Percentiles rank a stretch among this genome's conserved stretches.
Evolutionary conservation across 1,140 invertebrate species (phyloP).

Genomic region (Magallana ariakensis): DNA sequence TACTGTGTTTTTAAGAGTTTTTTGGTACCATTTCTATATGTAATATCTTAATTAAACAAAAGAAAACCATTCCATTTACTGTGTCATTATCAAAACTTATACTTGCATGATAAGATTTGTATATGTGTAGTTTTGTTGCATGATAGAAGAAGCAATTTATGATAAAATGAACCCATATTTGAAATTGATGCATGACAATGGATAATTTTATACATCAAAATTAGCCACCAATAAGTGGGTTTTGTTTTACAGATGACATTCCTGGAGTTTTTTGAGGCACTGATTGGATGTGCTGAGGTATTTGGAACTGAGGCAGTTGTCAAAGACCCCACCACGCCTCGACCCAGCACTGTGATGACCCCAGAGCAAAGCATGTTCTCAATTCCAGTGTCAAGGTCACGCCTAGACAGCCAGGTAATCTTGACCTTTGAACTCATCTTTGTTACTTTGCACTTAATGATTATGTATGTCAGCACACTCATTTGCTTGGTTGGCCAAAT

Average conservation of each 20-base stretch:
- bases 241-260: constrained; percentile 76
- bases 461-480: no score
- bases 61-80: no score
- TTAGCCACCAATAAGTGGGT: background rate
- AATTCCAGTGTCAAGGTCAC: constrained; percentile 70
- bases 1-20: no score
- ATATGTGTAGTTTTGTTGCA: no score
- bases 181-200: background rate
- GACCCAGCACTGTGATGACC: constrained; percentile 71
- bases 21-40: no score
- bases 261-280: constrained; percentile 79
- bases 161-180: background rate
- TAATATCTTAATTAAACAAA: no score
- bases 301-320: constrained; percentile 77
- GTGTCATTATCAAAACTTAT: no score
- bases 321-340: constrained; percentile 75
- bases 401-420: constrained; percentile 74
- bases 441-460: background rate
- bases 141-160: no score
- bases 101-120: no score
- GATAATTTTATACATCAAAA: background rate
- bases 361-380: constrained; percentile 75
- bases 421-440: background rate
- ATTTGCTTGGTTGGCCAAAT: no score
- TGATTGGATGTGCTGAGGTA: constrained; percentile 78